Evolutionary conservation across 1,140 invertebrate genomes (phyloP).

Genomic region (Trypoxylus dichotomus): DNA sequence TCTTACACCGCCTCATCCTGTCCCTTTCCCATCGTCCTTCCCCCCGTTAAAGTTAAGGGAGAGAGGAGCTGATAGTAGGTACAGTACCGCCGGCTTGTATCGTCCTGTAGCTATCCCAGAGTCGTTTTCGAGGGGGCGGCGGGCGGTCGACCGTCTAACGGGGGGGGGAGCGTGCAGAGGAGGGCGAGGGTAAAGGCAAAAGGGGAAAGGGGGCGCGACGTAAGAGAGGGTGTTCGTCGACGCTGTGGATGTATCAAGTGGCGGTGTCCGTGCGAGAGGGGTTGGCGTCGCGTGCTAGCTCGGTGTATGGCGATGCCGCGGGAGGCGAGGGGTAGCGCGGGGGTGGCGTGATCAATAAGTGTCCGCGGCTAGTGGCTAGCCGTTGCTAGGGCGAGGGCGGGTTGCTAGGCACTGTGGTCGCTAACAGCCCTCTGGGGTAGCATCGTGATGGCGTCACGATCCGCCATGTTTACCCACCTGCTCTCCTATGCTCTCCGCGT

Average conservation of each 20-base stretch:
- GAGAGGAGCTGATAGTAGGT: constrained; percentile 2
- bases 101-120: constrained; percentile 4
- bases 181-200: constrained; percentile 27
- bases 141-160: constrained; percentile 4
- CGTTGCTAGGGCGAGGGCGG: constrained; percentile 55
- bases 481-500: constrained; percentile 30
- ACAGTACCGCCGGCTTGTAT: background rate
- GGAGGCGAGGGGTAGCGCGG: constrained; percentile 15
- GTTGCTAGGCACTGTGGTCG: constrained; percentile 56
- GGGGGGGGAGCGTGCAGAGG: constrained; percentile 7
- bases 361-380: constrained; percentile 56
- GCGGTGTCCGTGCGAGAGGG: constrained; percentile 28
- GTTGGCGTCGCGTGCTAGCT: constrained; percentile 29
- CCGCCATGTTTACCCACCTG: constrained; percentile 54
- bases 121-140: background rate
- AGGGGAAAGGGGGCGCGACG: background rate
- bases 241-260: constrained; percentile 32
- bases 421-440: constrained; percentile 55
- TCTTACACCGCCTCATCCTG: background rate
- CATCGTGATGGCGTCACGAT: constrained; percentile 53
- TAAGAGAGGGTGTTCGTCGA: background rate
- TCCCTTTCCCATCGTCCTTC: background rate
- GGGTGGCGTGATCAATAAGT: constrained; percentile 53
- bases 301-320: constrained; percentile 28
- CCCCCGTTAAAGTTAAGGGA: background rate